phyloP scores from a whole-genome alignment of 2,797 vertebrate species.

The Chrysocyon brachyurus region DNA sequence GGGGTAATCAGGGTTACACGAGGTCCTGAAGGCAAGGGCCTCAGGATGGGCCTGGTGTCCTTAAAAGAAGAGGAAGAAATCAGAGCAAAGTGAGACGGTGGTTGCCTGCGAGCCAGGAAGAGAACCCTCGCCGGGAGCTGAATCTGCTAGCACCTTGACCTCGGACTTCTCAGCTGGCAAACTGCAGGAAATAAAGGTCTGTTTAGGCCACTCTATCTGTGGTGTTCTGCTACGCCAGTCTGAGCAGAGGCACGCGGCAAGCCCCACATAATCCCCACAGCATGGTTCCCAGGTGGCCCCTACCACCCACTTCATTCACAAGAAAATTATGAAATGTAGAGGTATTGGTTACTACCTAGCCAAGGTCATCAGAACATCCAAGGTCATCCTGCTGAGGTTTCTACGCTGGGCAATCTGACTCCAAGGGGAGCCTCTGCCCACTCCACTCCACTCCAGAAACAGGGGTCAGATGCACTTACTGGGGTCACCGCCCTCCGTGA shows the following conservation, averaged over 20 bases:
- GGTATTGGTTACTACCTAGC: background rate
- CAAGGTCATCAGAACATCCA: background rate
- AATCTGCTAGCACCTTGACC: background rate
- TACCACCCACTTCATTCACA: background rate
- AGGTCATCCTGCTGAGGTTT: background rate
- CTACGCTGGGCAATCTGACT: background rate
- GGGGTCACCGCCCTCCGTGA: background rate
- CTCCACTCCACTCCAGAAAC: background rate
- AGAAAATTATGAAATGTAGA: background rate
- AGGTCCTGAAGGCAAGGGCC: background rate
- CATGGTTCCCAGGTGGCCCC: background rate
- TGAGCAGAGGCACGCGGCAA: background rate
- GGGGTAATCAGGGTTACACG: background rate
- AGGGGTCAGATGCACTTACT: background rate
- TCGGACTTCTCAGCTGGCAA: background rate
- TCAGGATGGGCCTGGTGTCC: background rate
- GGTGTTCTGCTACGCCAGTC: too few relatives aligned
- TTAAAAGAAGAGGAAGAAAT: background rate
- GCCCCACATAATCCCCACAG: background rate
- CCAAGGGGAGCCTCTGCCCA: background rate
- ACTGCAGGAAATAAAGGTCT: background rate
- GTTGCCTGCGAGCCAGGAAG: background rate
- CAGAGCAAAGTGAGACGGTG: background rate
- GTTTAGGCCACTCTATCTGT: too few relatives aligned
- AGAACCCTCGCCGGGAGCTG: background rate